These are phyloP conservation scores for Apomyelois bistriatella DNA, from an alignment of 2,888 invertebrate genomes.

Conservation along the genomic window DNA sequence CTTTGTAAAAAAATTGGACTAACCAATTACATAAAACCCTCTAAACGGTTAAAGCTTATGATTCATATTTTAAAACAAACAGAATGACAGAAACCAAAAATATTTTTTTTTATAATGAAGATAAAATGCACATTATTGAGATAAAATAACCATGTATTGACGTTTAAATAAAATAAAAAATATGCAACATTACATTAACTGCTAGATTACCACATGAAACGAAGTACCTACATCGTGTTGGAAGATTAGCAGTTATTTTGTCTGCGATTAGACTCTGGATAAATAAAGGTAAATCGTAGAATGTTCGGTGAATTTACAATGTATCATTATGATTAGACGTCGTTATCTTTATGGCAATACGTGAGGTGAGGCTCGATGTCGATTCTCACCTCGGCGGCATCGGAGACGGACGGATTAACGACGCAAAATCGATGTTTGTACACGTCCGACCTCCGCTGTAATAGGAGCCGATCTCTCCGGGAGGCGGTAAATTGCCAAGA, in stretches of 20 bases:
- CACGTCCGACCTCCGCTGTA: conserved; percentile 78
- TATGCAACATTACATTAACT: not conserved
- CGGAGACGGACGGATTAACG: conserved; percentile 58
- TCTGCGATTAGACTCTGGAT: conserved; percentile 21
- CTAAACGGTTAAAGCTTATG: no score
- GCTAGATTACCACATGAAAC: not conserved
- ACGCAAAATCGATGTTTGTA: conserved; percentile 77
- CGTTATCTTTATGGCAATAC: conserved; percentile 60
- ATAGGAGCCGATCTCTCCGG: conserved; percentile 73
- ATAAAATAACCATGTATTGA: no score
- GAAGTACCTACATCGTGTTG: not conserved
- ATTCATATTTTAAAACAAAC: no score
- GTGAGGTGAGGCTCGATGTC: conserved; percentile 65
- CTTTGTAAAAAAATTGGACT: no score
- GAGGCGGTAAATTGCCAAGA: conserved; percentile 70
- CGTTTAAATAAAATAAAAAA: not conserved
- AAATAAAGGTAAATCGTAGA: conserved; percentile 27
- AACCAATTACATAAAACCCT: no score
- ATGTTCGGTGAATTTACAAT: conserved; percentile 37
- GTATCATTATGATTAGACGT: conserved; percentile 65
- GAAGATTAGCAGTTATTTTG: not conserved
- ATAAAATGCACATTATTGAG: no score
- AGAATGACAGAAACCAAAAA: no score
- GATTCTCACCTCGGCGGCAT: conserved; percentile 61
- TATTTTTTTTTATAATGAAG: no score